These are phyloP conservation scores for Sphyrna mokarran DNA, from an alignment of 2,113 vertebrate genomes.

Conservation along the genomic window DNA sequence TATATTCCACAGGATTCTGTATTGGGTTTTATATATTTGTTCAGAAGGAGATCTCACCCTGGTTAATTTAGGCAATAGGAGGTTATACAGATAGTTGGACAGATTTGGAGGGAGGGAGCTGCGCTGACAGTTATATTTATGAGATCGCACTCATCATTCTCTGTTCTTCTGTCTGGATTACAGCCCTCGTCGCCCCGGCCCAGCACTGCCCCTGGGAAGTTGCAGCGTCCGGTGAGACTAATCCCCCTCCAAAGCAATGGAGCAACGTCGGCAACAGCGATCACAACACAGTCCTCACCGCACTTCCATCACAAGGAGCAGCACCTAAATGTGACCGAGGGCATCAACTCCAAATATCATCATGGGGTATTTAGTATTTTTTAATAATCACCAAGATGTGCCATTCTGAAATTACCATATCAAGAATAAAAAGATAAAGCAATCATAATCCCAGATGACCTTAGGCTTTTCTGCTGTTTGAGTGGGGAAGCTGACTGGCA, in stretches of 20 bases:
- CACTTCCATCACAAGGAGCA: slow-evolving; percentile 48
- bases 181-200: slow-evolving; percentile 64
- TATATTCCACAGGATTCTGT: background rate
- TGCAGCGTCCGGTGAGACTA: slow-evolving; percentile 62
- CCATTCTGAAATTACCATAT: background rate
- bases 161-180: slow-evolving; percentile 40
- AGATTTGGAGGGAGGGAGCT: background rate
- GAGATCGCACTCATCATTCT: background rate
- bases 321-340: slow-evolving; percentile 44
- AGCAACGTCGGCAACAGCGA: slow-evolving; percentile 50
- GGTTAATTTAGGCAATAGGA: background rate
- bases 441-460: too few species aligned
- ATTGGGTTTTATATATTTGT: background rate
- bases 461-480: too few species aligned
- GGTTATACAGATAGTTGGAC: background rate
- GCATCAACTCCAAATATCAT: slow-evolving; percentile 49
- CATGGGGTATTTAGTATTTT: slow-evolving; percentile 51
- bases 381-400: background rate
- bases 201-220: slow-evolving; percentile 72
- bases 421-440: background rate
- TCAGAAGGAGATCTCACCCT: background rate
- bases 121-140: background rate
- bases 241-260: slow-evolving; percentile 58
- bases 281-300: slow-evolving; percentile 47
- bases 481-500: too few species aligned